Evolutionary conservation across 2,888 invertebrate species (phyloP).

Genomic region (Dasysyrphus tricinctus): DNA sequence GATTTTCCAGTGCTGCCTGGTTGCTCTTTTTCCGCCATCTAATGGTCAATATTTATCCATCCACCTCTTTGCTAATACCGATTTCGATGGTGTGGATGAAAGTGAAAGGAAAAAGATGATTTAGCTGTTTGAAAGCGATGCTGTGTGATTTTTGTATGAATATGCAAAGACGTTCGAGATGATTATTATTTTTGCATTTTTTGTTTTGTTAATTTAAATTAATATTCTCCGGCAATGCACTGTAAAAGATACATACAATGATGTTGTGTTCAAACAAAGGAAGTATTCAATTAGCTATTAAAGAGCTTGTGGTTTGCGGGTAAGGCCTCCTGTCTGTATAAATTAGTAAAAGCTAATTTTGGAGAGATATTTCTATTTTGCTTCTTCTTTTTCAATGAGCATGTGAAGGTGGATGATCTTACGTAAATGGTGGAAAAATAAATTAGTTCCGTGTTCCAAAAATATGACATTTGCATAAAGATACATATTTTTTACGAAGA

Average conservation of each 20-base stretch:
- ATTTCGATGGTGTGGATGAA: conserved; percentile 48
- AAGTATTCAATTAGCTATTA: conserved; percentile 23
- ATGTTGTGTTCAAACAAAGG: conserved; percentile 27
- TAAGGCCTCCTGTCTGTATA: conserved; percentile 19
- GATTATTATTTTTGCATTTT: conserved; percentile 58
- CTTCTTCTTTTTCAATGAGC: not conserved
- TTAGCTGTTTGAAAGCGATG: conserved; percentile 74
- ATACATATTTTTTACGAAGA: conserved; percentile 12
- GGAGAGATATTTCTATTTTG: not conserved
- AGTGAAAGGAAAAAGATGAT: conserved; percentile 75
- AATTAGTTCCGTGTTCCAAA: conserved; percentile 69
- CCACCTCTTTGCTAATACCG: conserved; percentile 17
- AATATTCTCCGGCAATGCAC: conserved; percentile 16
- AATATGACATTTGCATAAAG: conserved; percentile 60
- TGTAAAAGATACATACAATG: not conserved
- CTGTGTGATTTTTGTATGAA: conserved; percentile 46
- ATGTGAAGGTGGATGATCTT: conserved; percentile 51
- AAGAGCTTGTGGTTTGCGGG: conserved; percentile 4
- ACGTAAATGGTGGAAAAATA: conserved; percentile 40
- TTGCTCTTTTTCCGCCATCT: conserved; percentile 52
- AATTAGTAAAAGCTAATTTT: conserved; percentile 41
- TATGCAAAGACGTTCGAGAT: conserved; percentile 47
- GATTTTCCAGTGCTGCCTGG: conserved; percentile 12
- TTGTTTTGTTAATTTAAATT: conserved; percentile 32
- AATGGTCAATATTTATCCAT: conserved; percentile 53